phyloP scores from a whole-genome alignment of 2,888 invertebrate genomes.

The Steromphala cineraria region DNA sequence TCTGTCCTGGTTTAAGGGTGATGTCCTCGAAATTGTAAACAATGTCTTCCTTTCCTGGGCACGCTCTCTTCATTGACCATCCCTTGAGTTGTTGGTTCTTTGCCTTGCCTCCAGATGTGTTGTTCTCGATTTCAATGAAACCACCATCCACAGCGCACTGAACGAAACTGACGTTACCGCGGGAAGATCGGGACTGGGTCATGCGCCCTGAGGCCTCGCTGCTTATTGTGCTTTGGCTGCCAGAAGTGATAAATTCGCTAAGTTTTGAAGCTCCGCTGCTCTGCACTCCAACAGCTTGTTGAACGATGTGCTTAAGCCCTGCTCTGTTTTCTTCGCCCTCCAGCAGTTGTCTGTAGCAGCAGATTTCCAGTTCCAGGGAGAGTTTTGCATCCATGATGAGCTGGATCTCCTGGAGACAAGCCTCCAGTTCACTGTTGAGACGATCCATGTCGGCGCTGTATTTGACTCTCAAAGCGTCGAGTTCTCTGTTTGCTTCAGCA shows the following conservation, averaged over 20 bases:
- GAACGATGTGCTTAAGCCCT: constrained; percentile 42
- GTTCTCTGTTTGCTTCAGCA: constrained; percentile 36
- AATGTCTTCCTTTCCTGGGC: background rate
- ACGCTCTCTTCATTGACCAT: background rate
- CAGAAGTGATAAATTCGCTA: constrained; percentile 39
- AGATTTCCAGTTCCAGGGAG: constrained; percentile 77
- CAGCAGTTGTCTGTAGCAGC: constrained; percentile 78
- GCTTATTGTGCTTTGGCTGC: constrained; percentile 21
- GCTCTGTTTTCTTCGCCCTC: constrained; percentile 77
- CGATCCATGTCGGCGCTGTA: constrained; percentile 34
- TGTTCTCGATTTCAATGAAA: constrained; percentile 42
- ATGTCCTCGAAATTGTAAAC: constrained; percentile 20
- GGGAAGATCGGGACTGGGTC: constrained; percentile 43
- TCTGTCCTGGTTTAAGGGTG: constrained; percentile 23
- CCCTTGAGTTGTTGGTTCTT: constrained; percentile 21
- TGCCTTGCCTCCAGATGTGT: constrained; percentile 31
- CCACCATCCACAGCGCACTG: constrained; percentile 37
- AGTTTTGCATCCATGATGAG: constrained; percentile 76
- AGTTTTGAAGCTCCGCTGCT: constrained; percentile 44
- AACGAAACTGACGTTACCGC: constrained; percentile 37
- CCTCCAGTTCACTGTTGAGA: constrained; percentile 41
- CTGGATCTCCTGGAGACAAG: constrained; percentile 43
- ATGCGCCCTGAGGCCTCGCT: constrained; percentile 40
- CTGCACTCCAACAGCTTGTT: constrained; percentile 44
- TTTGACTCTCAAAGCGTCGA: constrained; percentile 39